Base-by-base conservation (phyloP, 1,140 invertebrate species). In the Propsilocerus akamusi region DNA sequence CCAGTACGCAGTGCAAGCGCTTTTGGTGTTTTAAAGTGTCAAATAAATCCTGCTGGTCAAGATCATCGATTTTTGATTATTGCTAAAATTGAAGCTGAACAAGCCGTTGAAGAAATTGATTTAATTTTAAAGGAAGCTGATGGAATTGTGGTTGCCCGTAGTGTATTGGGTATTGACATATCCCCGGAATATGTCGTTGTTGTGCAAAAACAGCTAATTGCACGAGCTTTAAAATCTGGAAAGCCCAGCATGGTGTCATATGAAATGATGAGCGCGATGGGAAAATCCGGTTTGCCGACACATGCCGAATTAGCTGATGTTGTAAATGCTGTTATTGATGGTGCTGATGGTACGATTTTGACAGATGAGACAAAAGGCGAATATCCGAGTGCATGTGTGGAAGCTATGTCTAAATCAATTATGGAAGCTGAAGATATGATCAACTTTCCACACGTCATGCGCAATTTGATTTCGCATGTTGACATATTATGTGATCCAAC, bases 171-270 rank as follows among this genome's bases (percentile, higher is more conserved):
- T 34, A 74, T 77, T 56, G 75, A 78, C 58, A 76, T 77, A 57
- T 77, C 78, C n/a, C 65, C 75, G 34, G 75, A 80, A 57, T 80
- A 82, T 60, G 76, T 81, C 3, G 78, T 81, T 58, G 59, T 81
- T 24, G 77, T 77, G 5, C 76, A 78, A 62, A 78, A 78, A 56
- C 73, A 74, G 69, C 77, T 78, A 68, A 74, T 78, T 56, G 68
- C 70, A 22, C 65, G 68, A 55, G n/a, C n/a, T 46, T 41, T n/a
- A 6, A 4, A 51, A 47, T 26, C 22, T 20, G 51, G 51, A 26
- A 48, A 74, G 54, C 65, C 72, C 3, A 68, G 73, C 17, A 76
- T 76, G 32, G 71, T 68, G 56, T 72, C 72, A 23, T 74, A 74
- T 12, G 74, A 71, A 64, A 71, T 72, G 68, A 22, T 51, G 10